Evolutionary conservation across 2,113 vertebrate genomes (phyloP), one percentile per base, ranked within the genome.

Genomic region (Gymnorhina tibicen): DNA sequence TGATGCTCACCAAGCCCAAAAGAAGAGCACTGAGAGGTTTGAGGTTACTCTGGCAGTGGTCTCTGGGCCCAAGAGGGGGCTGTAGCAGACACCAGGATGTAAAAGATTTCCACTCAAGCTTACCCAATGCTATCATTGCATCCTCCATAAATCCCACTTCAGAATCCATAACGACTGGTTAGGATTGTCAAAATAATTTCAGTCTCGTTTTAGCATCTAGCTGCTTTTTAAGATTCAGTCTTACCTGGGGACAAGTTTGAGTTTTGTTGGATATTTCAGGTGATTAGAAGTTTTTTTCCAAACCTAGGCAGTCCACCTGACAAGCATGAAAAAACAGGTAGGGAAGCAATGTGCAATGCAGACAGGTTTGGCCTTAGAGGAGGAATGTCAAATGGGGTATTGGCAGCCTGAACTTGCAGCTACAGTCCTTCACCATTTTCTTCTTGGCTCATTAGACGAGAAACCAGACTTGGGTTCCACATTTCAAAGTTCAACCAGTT

Each of bases 11-110:
- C 23, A 46, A 11, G 7, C 44, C 17, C 58, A 46, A 55, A 73
- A 42, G 33, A 27, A 53, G 28, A 41, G 58, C 16, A 9, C 18
- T 22, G 27, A 39, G 19, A 73, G 7, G 22, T 69, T 66, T 60
- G 44, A 21, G 49, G 11, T 64, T 10, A 33, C 11, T 52, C 53
- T 68, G 27, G 16, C 23, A 22, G 39, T 7, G 33, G 44, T 35
- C 35, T 55, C 49, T 37, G 49, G 30, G n/a, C 28, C 41, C 0
- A 0, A 39, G 55, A 73, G 26, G 23, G 27, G 13, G 7, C 62
- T 23, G 5, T 13, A n/a, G 32, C 13, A 11, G 50, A 72, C 28
- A 52, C 13, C 0, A 2, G 19, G 30, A 55, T 39, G 16, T 19
- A 19, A 56, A 84, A 44, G 21, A 17, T 89, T 74, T 37, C 59